Base-by-base conservation (phyloP, 2,888 invertebrate genomes). In the Stenichneumon culpator region DNA sequence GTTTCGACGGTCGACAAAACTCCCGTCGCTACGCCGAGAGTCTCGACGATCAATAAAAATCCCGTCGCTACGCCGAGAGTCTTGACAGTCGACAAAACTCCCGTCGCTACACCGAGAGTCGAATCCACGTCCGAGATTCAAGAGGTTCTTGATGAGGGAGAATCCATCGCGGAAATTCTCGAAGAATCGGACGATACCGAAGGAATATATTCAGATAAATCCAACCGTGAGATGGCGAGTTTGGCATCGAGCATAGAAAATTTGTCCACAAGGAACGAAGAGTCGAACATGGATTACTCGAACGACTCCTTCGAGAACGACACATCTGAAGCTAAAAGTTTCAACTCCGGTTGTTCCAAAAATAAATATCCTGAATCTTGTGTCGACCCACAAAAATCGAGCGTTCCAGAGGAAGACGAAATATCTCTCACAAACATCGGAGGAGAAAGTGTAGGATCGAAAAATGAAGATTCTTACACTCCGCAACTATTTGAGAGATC, bases 281-380 rank as follows among this genome's bases (percentile, higher is more conserved):
- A 78, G 9, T 77, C 14, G 16, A 50, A 72, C 3, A 28, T 44
- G 19, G 65, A 77, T 63, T 86, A 86, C 52, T 86, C 87, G 9
- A 44, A 86, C n/a, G 87, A 87, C 39, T 85, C 86, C 1, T 87
- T 88, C 16, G 84, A 88, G 19, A 83, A 73, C 25, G 44, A 68
- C 72, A 72, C 77, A 5, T 77, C 79, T 0, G 69, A 72, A 28
- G 54, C 57, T 6, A 28, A 77, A 69, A 79, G 57, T 25, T 57
- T 47, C 4, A 81, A 28, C n/a, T 65, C 74, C 7, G 47, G 0
- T 52, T 28, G 28, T 14, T 74, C 74, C 3, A n/a, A 14, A 9
- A 54, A 22, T 7, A 28, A 78, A 16, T 11, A 74, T 57, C 22
- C 60, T 0, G 32, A 63, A 4, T 44, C 22, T 0, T 32, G 25